Percentiles rank a stretch among this genome's conserved stretches.
Conservation (phyloP, 2,113 vertebrate species). For the Lamprologus callipterus region DNA sequence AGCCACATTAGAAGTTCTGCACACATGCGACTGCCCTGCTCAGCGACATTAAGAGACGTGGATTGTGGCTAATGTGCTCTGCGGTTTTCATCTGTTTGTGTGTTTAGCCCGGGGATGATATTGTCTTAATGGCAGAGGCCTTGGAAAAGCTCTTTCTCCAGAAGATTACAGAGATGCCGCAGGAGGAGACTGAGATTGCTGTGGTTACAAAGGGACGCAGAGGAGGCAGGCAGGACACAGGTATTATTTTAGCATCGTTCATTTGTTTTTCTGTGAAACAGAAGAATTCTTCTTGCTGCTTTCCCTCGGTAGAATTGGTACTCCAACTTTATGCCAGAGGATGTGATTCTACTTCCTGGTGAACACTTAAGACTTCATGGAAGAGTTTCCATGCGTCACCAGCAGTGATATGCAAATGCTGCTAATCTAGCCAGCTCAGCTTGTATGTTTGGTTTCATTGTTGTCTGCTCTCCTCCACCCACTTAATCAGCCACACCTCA, state of each 20-base stretch:
- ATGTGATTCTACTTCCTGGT: not conserved
- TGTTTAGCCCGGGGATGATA: slow-evolving; percentile 85
- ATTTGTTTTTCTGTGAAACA: not conserved
- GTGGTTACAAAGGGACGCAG: slow-evolving; percentile 82
- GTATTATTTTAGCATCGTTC: slow-evolving; percentile 45
- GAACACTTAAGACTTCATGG: not conserved
- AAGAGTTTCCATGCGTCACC: not conserved
- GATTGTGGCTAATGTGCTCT: not conserved
- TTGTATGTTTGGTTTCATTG: not conserved
- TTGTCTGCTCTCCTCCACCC: not conserved
- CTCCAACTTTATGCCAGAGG: not conserved
- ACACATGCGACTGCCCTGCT: too few species aligned
- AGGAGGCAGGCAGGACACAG: slow-evolving; percentile 77
- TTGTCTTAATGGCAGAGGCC: slow-evolving; percentile 90
- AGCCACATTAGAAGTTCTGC: not conserved
- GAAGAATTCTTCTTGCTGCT: not conserved
- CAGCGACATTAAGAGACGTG: not conserved
- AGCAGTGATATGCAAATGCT: not conserved
- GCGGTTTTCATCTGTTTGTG: not conserved
- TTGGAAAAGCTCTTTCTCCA: slow-evolving; percentile 91
- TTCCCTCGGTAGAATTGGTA: not conserved
- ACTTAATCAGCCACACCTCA: not conserved
- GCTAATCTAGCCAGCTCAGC: not conserved
- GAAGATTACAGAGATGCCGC: slow-evolving; percentile 89
- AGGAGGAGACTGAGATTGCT: slow-evolving; percentile 85